These are phyloP conservation scores for Nematostella vectensis DNA, from an alignment of 92 coral and sea anemone species.

Conservation along the genomic window DNA sequence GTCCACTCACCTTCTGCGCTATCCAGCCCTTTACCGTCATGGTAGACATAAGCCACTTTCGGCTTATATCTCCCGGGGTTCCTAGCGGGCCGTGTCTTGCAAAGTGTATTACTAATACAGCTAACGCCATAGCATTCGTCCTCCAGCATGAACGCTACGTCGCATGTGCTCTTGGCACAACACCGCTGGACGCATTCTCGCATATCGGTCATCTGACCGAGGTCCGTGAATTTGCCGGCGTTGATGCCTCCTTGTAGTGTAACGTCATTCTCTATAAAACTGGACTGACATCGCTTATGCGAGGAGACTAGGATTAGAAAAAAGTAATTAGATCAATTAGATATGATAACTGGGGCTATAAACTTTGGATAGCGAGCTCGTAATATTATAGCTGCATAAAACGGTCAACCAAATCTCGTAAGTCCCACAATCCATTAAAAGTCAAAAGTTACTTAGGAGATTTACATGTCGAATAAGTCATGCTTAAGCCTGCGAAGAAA, in stretches of 20 bases:
- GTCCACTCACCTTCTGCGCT: constrained; percentile 6
- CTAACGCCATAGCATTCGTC: constrained; percentile 86
- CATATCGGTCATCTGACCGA: constrained; percentile 75
- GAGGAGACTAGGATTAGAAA: constrained; percentile 6
- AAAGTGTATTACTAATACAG: constrained; percentile 63
- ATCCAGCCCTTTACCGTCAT: constrained; percentile 19
- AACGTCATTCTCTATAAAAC: constrained; percentile 69
- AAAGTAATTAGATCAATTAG: background rate
- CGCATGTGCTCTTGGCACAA: constrained; percentile 72
- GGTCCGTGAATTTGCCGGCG: constrained; percentile 86
- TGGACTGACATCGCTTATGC: constrained; percentile 49
- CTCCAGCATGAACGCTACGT: constrained; percentile 87
- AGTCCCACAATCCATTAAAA: no score
- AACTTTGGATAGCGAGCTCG: no score
- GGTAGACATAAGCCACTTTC: constrained; percentile 70
- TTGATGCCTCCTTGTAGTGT: constrained; percentile 88
- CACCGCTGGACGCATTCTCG: constrained; percentile 68
- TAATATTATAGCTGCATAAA: no score
- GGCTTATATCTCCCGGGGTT: constrained; percentile 86
- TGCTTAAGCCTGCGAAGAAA: no score
- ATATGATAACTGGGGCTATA: no score
- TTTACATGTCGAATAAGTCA: no score
- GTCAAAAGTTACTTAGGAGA: no score
- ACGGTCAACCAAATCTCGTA: no score
- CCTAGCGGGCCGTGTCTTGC: constrained; percentile 78